Percentiles rank a stretch among this genome's conserved stretches.
phyloP scores from a whole-genome alignment of 2,113 vertebrate genomes.

The Passerina amoena region DNA sequence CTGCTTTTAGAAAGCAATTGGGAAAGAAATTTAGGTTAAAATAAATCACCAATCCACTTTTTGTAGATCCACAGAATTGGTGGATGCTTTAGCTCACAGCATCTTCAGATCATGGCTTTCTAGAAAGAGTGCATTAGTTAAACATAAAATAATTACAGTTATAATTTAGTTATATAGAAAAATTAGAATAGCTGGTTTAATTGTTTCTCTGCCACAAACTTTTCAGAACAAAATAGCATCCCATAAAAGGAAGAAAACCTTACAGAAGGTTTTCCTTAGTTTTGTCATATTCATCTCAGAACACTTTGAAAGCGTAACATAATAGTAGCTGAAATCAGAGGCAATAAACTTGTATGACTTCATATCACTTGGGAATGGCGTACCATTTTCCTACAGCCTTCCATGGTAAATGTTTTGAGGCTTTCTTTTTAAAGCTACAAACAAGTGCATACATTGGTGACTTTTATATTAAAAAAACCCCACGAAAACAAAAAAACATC shows the following conservation, averaged over 20 bases:
- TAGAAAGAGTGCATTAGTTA: not conserved
- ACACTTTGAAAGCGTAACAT: not conserved
- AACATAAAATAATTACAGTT: not conserved
- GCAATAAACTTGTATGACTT: slow-evolving; percentile 43
- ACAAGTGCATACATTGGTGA: not conserved
- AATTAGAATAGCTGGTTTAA: not conserved
- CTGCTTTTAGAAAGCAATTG: not conserved
- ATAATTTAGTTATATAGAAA: not conserved
- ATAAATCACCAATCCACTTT: not conserved
- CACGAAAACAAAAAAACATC: not conserved
- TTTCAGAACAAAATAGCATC: not conserved
- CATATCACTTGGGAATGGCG: slow-evolving; percentile 11
- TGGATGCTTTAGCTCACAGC: not conserved
- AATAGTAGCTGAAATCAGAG: slow-evolving; percentile 46
- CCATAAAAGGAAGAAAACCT: slow-evolving; percentile 7
- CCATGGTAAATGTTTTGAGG: not conserved
- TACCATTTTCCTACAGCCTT: slow-evolving; percentile 14
- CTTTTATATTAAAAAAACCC: not conserved
- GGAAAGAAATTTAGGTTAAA: not conserved
- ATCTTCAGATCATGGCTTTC: not conserved
- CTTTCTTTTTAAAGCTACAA: not conserved
- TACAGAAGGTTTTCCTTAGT: not conserved
- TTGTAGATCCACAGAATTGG: not conserved
- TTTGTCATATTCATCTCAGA: slow-evolving; percentile 28
- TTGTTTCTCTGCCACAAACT: not conserved